Evolutionary conservation across 1,140 invertebrate genomes (phyloP), one percentile per base, ranked within the genome.

Genomic region (Danaus plexippus): DNA sequence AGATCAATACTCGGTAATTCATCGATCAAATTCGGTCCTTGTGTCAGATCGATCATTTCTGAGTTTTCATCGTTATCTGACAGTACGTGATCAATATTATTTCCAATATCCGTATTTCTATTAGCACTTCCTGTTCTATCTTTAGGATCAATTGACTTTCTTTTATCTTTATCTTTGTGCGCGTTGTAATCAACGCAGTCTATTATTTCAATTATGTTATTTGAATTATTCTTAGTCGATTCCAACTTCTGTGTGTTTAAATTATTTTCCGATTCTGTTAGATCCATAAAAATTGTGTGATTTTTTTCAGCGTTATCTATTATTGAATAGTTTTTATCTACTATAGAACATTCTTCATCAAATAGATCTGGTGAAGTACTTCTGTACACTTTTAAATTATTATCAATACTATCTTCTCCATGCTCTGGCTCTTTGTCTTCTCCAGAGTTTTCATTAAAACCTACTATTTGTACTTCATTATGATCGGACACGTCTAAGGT

Each of bases 281-380:
- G 61, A 61, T 86, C 78, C 75, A 83, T 80, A 13, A 57, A 53
- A 59, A 41, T 48, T 45, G 47, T 57, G 47, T 76, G 61, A 66
- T 57, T 66, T 41, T 49, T 54, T 56, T 61, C 45, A 51, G 42
- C 11, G 53, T 9, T 46, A 42, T 58, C 44, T 43, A 54, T 54
- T 63, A 57, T 11, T 43, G 18, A 47, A 9, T 9, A 11, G 22
- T 32, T 32, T 32, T 32, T 32, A 0, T 6, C 22, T 47, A 75
- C 54, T 32, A 53, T 51, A n/a, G 72, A 75, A 10, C 55, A 50
- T 57, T 87, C 85, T 74, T 87, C 85, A 71, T 81, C 83, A 80
- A 90, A 90, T 52, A 90, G 69, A 74, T 90, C 89, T 43, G 89
- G 89, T 11, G 89, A 89, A 49, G 61, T 47, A 73, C 83, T 77